Evolutionary conservation across 2,797 vertebrate genomes (phyloP), one percentile per base, ranked within the genome.

Genomic region (Sebastes minor): DNA sequence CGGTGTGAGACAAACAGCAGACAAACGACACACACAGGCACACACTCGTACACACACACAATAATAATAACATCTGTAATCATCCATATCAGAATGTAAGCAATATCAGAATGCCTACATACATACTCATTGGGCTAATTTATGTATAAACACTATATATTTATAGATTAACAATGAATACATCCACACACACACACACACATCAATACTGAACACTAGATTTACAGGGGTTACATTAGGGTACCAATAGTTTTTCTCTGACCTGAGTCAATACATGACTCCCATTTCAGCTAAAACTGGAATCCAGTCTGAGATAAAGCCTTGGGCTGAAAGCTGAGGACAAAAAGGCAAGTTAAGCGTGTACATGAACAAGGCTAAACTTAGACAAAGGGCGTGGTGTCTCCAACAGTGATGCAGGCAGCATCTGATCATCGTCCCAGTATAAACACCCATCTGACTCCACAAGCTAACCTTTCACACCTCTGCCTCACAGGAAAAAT

Each of bases 341-440:
- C 88, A 91, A 93, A 91, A 93, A 88, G 85, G 90, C 90, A 86
- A 87, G 89, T 84, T 88, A 84, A 89, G 76, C 35, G 56, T 83
- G 85, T 83, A 83, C 85, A 93, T 91, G 93, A 92, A 91, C 89
- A 92, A 88, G 86, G 83, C 86, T 93, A 91, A 93, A 92, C 84
- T 92, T 92, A 92, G 89, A 83, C 89, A 90, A 90, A 88, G 90
- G 92, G 90, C n/a, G 84, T 87, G 88, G 89, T 86, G 85, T 83
- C 81, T 87, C 76, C 76, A 88, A 82, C 76, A 90, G 88, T 89
- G 82, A 92, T 91, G 76, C 83, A 91, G 86, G 88, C 89, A 86
- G 80, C 85, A 88, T 92, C 89, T 90, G 90, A 94, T 90, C 88
- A 90, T 91, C 91, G 80, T 88, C 84, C 85, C 76, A 87, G 87